Conservation (phyloP, 2,888 invertebrate genomes). For the Buathra laborator region DNA sequence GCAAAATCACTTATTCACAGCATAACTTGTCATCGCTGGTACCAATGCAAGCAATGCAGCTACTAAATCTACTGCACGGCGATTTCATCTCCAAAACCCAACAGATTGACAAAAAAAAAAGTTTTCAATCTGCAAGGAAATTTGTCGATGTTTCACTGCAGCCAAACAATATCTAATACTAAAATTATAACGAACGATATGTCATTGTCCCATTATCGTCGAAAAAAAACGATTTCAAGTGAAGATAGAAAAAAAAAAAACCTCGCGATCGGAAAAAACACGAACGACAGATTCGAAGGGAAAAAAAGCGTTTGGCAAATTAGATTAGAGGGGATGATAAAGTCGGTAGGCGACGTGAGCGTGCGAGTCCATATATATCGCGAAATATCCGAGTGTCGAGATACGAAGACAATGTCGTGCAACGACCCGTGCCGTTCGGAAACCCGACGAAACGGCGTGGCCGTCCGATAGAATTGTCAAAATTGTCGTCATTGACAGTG, state of each 20-base stretch:
- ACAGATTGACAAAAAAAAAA: too few relatives aligned
- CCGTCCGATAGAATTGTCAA: constrained; percentile 49
- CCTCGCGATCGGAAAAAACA: constrained; percentile 21
- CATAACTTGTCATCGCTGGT: too few relatives aligned
- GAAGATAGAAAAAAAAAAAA: not conserved
- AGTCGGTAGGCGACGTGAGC: constrained; percentile 33
- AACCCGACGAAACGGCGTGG: constrained; percentile 39
- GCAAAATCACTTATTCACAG: too few relatives aligned
- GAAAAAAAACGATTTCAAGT: not conserved
- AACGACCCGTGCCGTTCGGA: constrained; percentile 49
- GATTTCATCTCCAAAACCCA: constrained; percentile 7
- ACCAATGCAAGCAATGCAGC: too few relatives aligned
- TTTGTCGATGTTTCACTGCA: not conserved
- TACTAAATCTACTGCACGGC: too few relatives aligned
- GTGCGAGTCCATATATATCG: not conserved
- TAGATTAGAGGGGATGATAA: constrained; percentile 67
- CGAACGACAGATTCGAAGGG: constrained; percentile 22
- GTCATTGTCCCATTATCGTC: too few relatives aligned
- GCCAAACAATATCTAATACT: too few relatives aligned
- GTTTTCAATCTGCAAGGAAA: not conserved
- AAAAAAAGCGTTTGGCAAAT: constrained; percentile 59
- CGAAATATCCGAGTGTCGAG: constrained; percentile 8
- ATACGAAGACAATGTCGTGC: constrained; percentile 55
- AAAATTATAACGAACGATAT: too few relatives aligned
- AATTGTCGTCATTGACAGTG: constrained; percentile 52